These are phyloP conservation scores for Lophotriccus pileatus DNA, from an alignment of 2,797 vertebrate genomes.

Conservation along the genomic window DNA sequence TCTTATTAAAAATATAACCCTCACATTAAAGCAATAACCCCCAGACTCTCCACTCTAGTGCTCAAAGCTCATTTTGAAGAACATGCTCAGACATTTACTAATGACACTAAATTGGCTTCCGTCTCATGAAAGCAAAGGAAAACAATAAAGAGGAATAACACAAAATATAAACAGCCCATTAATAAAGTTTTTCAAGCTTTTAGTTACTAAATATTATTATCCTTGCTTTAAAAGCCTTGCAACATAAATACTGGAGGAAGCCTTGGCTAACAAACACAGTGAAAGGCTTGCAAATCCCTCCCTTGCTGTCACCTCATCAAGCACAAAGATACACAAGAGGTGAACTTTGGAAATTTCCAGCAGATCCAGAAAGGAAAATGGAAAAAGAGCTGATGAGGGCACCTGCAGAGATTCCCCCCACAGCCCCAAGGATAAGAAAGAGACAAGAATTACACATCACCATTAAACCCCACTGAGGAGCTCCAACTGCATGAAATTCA, in stretches of 20 bases:
- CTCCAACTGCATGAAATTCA: neutral
- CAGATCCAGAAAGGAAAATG: neutral
- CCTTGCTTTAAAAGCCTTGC: neutral
- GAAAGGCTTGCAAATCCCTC: neutral
- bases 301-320: neutral
- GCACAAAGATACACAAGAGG: neutral
- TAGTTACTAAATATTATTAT: neutral
- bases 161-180: conserved; percentile 18
- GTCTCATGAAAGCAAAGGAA: conserved; percentile 20
- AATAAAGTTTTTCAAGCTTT: conserved; percentile 2
- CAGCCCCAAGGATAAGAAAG: neutral
- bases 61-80: conserved; percentile 8
- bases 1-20: neutral
- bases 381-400: neutral
- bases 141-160: conserved; percentile 17
- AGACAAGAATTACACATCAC: neutral
- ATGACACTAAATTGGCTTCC: conserved; percentile 26
- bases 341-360: neutral
- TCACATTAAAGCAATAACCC: neutral
- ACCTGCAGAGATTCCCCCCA: neutral
- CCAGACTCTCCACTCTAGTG: neutral
- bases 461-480: neutral
- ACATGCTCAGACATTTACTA: conserved; percentile 20
- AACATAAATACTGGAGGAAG: neutral
- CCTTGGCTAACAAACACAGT: neutral